Evolutionary conservation across 2,888 invertebrate species (phyloP).

Genomic region (Chrysolina oricalcia): DNA sequence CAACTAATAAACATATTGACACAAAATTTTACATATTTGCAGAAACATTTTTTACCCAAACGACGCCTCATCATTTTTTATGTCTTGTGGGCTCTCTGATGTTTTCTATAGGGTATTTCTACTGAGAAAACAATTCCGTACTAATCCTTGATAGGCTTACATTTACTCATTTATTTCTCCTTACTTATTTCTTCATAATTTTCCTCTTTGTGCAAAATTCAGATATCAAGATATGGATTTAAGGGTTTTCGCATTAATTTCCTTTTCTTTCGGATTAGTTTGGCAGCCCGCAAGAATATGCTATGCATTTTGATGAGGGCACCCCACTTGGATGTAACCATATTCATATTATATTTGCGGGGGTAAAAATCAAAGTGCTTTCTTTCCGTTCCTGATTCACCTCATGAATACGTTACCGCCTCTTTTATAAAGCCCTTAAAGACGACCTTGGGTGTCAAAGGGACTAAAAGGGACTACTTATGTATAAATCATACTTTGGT

Average conservation of each 20-base stretch:
- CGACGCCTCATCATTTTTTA: no score
- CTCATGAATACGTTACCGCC: slow-evolving; percentile 68
- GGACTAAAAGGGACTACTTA: slow-evolving; percentile 64
- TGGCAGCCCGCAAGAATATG: slow-evolving; percentile 64
- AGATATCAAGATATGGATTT: slow-evolving; percentile 36
- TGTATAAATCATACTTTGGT: slow-evolving; percentile 65
- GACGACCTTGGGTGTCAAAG: slow-evolving; percentile 64
- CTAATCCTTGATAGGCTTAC: slow-evolving; percentile 46
- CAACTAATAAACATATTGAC: no score
- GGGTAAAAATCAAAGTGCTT: slow-evolving; percentile 71
- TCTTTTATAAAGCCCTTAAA: slow-evolving; percentile 66
- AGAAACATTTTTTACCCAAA: no score
- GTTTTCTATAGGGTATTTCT: no score
- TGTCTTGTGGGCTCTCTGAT: no score
- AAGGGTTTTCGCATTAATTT: slow-evolving; percentile 61
- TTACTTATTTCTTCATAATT: not conserved
- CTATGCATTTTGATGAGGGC: slow-evolving; percentile 71
- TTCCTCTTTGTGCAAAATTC: not conserved
- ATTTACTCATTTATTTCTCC: not conserved
- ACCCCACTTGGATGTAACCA: slow-evolving; percentile 68
- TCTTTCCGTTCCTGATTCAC: slow-evolving; percentile 64
- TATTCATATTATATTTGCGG: slow-evolving; percentile 70
- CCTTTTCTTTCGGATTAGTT: slow-evolving; percentile 66
- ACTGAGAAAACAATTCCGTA: slow-evolving; percentile 46
- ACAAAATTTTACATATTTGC: no score